Base-by-base conservation (phyloP, 2,113 vertebrate genomes). In the Xenus cinereus region DNA sequence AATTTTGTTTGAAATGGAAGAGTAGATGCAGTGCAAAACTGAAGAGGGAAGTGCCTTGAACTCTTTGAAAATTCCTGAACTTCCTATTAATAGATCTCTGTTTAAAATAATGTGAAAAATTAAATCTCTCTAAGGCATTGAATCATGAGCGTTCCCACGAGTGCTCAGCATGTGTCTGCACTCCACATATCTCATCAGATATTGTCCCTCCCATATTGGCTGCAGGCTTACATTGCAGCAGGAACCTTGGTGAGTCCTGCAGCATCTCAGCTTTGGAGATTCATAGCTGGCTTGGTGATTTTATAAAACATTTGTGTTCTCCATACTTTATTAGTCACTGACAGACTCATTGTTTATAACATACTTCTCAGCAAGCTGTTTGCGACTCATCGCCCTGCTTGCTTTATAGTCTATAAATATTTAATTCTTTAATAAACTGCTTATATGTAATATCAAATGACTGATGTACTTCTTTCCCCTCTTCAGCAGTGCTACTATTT, bases 351-450 rank as follows among this genome's bases (percentile, higher is more conserved):
- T 98, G 98, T 97, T 98, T 98, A 97, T 97, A 98, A 98, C 96
- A 90, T 96, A 97, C 95, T 98, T 98, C 97, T 98, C 97, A 97
- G 98, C 97, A 97, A 97, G 97, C 97, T 97, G 98, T 98, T 98
- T 98, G 97, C 93, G 1, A 97, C 97, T 97, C 97, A 98, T 98
- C 57, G 93, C 98, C 98, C 92, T 97, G 97, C 97, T 98, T 97
- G 97, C 98, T 98, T 98, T 97, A 97, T 98, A 96, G 96, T 97
- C 97, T 97, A 98, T 98, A 98, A 98, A 98, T 98, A 98, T 98
- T 98, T 98, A 98, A 98, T 98, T 98, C 97, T 98, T 98, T 98
- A 98, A 98, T 98, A 98, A 98, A 98, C 98, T 98, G 96, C 97
- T 97, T 98, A 97, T 98, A 96, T 97, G 96, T 98, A 98, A 98